Base-by-base conservation (phyloP, 2,113 vertebrate genomes). In the Syrrhaptes paradoxus region DNA sequence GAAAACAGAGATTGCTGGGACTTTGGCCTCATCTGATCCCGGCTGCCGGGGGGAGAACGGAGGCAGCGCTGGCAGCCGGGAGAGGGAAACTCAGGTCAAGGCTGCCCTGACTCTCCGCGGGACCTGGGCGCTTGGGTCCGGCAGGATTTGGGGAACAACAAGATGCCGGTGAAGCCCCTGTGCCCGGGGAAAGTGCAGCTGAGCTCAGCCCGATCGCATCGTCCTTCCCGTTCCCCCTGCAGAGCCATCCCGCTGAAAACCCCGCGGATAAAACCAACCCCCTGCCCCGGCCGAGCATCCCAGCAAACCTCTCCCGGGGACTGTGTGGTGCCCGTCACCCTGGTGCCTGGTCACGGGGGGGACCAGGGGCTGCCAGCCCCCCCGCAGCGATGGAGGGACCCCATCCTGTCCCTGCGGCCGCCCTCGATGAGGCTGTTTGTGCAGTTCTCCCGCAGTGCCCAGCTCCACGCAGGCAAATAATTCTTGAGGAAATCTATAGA, bases 11-110 rank as follows among this genome's bases (percentile, higher is more conserved):
- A 88, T 86, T 89, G 91, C 34, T 0, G 7, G 86, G 95, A 92
- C 92, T 97, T 97, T 93, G 95, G 87, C 90, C 90, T 94, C 68
- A 15, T 67, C 51, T 96, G 96, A 87, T 92, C 90, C 85, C 75
- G 2, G 92, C 71, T 61, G 71, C 91, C 4, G 4, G 29, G 58
- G 29, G 18, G 67, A 79, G 67, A 83, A 73, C 15, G 62, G 61
- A 75, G 66, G 70, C 73, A 79, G 78, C 2, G 9, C 48, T 28
- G 1, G 49, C 87, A 79, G 80, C 74, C 4, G 2, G 72, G 78
- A 95, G 86, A 88, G 92, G 85, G 82, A 77, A 93, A 84, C 65
- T 94, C 72, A 57, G 96, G 90, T 95, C 90, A 96, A 74, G 55
- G 68, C 85, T 80, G 79, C 48, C 45, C 52, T 66, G 62, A 28